Evolutionary conservation across 2,888 invertebrate genomes (phyloP).

Genomic region (Rhagium mordax): DNA sequence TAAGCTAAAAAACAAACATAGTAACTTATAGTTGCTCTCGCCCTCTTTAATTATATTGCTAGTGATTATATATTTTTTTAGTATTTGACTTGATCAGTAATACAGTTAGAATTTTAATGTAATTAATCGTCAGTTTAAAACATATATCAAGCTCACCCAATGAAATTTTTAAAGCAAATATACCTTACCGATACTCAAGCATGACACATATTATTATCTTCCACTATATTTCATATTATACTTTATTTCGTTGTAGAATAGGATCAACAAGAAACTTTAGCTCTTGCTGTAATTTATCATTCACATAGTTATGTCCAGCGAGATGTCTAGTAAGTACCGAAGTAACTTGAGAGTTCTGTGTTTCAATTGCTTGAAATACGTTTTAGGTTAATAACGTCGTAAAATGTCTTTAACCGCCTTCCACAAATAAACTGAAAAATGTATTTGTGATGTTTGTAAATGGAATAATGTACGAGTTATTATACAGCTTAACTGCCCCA

Average conservation of each 20-base stretch:
- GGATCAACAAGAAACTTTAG: background rate
- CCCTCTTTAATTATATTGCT: too few relatives aligned
- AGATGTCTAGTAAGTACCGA: background rate
- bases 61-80: too few relatives aligned
- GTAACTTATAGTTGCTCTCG: too few relatives aligned
- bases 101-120: too few relatives aligned
- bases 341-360: background rate
- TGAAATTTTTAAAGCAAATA: background rate
- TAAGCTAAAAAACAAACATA: too few relatives aligned
- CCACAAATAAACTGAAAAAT: constrained; percentile 15
- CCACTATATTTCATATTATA: background rate
- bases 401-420: background rate
- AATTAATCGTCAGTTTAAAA: too few relatives aligned
- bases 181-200: background rate
- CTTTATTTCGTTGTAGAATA: background rate
- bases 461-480: constrained; percentile 7
- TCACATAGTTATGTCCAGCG: background rate
- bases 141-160: too few relatives aligned
- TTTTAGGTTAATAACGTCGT: background rate
- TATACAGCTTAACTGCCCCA: constrained; percentile 19
- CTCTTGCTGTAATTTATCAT: background rate
- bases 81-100: too few relatives aligned
- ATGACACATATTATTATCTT: background rate
- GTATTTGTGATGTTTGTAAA: background rate
- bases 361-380: background rate